Evolutionary conservation across 37 sponge, comb jelly and placozoan species (phyloP).

Genomic region (Bolinopsis microptera): DNA sequence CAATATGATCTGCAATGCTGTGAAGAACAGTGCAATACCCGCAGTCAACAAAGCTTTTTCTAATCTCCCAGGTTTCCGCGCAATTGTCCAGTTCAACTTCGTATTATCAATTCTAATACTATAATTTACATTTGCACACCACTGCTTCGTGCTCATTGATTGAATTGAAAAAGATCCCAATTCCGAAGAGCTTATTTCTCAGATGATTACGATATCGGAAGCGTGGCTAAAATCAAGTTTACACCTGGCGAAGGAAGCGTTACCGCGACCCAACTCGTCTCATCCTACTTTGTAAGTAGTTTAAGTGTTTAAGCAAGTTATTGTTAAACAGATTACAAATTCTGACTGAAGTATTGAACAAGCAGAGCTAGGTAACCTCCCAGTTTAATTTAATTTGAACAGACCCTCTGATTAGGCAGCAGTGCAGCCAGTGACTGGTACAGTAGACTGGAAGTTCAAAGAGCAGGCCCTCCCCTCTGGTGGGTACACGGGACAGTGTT

Average conservation of each 20-base stretch:
- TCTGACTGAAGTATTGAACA: too few relatives aligned
- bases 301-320: too few relatives aligned
- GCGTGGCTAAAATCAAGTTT: not conserved
- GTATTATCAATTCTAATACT: too few relatives aligned
- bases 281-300: constrained; percentile 35
- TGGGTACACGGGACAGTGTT: constrained; percentile 1
- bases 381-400: too few relatives aligned
- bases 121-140: too few relatives aligned
- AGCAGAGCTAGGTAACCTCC: too few relatives aligned
- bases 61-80: not conserved
- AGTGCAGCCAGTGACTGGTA: not conserved
- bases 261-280: not conserved
- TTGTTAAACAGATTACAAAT: too few relatives aligned
- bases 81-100: too few relatives aligned
- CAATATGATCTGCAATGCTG: not conserved
- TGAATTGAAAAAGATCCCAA: too few relatives aligned
- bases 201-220: not conserved
- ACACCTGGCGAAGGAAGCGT: not conserved
- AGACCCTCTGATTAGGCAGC: not conserved
- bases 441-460: constrained; percentile 30
- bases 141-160: too few relatives aligned
- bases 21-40: not conserved
- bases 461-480: not conserved
- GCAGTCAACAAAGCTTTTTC: not conserved
- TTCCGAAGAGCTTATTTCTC: too few relatives aligned